Conservation (phyloP, 2,888 invertebrate species). For the Ischnus inquisitorius region DNA sequence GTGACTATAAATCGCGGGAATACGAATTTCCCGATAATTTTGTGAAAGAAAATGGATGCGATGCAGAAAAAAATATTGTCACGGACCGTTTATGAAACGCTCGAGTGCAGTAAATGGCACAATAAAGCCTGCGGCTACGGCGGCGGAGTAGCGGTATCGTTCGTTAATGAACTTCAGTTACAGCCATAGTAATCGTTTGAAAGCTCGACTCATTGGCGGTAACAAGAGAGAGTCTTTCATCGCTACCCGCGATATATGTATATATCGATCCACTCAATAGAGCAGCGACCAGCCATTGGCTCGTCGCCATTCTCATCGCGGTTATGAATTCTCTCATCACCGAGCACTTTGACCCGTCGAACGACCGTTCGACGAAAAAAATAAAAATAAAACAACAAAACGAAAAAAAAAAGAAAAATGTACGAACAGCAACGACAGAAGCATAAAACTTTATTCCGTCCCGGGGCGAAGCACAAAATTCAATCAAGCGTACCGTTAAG, state of each 20-base stretch:
- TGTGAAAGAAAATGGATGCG: too few relatives aligned
- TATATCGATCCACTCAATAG: constrained; percentile 1
- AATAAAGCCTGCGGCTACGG: not conserved
- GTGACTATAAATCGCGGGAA: too few relatives aligned
- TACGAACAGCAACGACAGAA: not conserved
- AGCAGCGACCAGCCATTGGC: constrained; percentile 12
- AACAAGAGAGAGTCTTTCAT: not conserved
- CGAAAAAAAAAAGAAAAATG: not conserved
- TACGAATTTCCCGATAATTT: too few relatives aligned
- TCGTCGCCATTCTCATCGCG: constrained; percentile 13
- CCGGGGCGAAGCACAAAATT: constrained; percentile 33
- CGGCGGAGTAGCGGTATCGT: not conserved
- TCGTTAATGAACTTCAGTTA: not conserved
- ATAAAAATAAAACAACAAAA: constrained; percentile 7
- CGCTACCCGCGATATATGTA: not conserved
- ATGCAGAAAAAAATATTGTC: too few relatives aligned
- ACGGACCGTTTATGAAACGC: not conserved
- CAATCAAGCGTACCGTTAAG: constrained; percentile 54
- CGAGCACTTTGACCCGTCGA: constrained; percentile 25
- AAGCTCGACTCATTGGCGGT: not conserved
- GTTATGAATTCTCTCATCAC: constrained; percentile 42
- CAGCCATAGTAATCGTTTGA: not conserved
- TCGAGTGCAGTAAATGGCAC: not conserved
- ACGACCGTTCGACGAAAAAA: constrained; percentile 14
- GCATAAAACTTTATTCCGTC: constrained; percentile 42